Base-by-base conservation (phyloP, 2,797 vertebrate genomes). In the Squalus acanthias region DNA sequence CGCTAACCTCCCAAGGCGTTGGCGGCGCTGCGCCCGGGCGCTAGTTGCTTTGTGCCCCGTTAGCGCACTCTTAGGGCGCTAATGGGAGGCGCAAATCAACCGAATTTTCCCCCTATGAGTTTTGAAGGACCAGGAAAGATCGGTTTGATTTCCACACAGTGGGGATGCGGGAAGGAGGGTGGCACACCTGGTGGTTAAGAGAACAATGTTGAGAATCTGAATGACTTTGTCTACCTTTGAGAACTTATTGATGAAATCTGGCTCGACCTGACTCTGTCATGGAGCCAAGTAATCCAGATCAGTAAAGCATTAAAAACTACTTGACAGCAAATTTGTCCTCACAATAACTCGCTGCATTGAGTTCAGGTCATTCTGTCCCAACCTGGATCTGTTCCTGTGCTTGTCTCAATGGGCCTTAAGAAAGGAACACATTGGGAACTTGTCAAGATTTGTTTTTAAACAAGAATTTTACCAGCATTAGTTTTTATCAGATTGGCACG, bases 401-500 rank as follows among this genome's bases (percentile, higher is more conserved):
- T 69, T 93, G 91, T 69, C 65, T 69, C 17, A 69, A 93, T 93
- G 63, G 33, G 33, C 7, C 22, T 46, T 69, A 20, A 22, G 65
- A 93, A 93, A 67, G 91, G 65, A 69, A 24, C n/a, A 46, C 33
- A 69, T 39, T 10, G 17, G 7, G 63, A 69, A 91, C 57, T 63
- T 91, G 29, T 63, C 57, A 57, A 60, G 12, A 33, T 46, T 93
- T 46, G n/a, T 50, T 24, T 60, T 60, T 85, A 50, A 26, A 33
- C 72, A 76, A 8, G 39, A 50, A 8, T 85, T 85, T 50, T 50
- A 85, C 82, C 46, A 85, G 46, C 82, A 15, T 82, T n/a, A 12
- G 29, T n/a, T 50, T 17, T 93, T 69, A 93, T 93, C 91, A 93
- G 91, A 69, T 93, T 93, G 91, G 91, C 63, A 93, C 20, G 5